A percentile compares a stretch with the other conserved stretches of the same genome.
These are phyloP conservation scores for Drosophila takahashii DNA, from an alignment of 1,140 invertebrate species.

Conservation along the genomic window DNA sequence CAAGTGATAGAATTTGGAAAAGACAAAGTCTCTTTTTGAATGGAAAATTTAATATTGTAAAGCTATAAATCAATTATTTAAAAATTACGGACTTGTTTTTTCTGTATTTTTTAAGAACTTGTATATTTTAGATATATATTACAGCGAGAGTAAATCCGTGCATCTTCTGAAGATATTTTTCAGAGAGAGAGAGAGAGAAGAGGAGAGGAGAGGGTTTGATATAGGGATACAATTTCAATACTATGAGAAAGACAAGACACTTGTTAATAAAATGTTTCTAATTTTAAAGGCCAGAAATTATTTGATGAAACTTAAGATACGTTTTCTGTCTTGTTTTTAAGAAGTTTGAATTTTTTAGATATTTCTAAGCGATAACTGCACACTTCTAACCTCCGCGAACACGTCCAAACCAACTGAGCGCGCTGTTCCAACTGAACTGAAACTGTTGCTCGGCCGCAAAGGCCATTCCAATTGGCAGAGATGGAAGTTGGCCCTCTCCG, in stretches of 20 bases:
- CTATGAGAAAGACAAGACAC: neutral
- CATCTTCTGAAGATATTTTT: too few relatives aligned
- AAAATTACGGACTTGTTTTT: too few relatives aligned
- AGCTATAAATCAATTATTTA: neutral
- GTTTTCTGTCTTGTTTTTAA: neutral
- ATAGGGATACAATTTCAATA: neutral
- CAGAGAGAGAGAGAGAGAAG: too few relatives aligned
- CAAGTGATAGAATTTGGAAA: neutral
- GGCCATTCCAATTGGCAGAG: conserved; percentile 50
- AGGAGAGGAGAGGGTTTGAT: too few relatives aligned
- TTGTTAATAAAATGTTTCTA: neutral
- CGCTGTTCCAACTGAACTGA: conserved; percentile 76
- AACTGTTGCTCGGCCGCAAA: conserved; percentile 20
- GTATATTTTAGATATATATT: too few relatives aligned
- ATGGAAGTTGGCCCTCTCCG: conserved; percentile 1
- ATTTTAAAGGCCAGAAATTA: neutral
- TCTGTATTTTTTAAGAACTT: too few relatives aligned
- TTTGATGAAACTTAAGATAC: too few relatives aligned
- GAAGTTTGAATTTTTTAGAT: neutral
- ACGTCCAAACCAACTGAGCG: conserved; percentile 69
- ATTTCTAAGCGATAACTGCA: neutral
- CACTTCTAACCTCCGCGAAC: conserved; percentile 42
- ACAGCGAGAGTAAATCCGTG: too few relatives aligned
- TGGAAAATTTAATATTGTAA: too few relatives aligned
- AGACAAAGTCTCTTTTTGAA: neutral